Percentiles rank a stretch among this genome's conserved stretches.
Conservation (phyloP, 2,888 invertebrate species). For the Dynastes tityus region DNA sequence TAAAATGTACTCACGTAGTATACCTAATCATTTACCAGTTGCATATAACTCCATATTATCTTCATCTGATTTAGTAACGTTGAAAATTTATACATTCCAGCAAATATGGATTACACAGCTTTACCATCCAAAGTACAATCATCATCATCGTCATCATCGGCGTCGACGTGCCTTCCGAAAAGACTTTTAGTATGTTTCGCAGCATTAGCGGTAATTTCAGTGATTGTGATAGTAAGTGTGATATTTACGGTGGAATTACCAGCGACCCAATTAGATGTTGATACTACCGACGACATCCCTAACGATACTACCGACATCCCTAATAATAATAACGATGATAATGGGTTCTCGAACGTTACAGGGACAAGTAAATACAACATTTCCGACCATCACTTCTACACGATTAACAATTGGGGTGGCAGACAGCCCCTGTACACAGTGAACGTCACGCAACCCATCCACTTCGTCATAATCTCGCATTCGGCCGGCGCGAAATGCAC, state of each 20-base stretch:
- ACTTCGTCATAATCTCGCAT: slow-evolving; percentile 72
- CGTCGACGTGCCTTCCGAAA: slow-evolving; percentile 11
- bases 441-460: slow-evolving; percentile 67
- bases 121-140: not conserved
- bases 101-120: slow-evolving; percentile 41
- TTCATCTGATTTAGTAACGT: no score
- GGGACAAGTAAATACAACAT: slow-evolving; percentile 2
- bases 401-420: slow-evolving; percentile 66
- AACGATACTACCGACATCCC: not conserved
- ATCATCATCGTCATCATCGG: not conserved
- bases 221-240: slow-evolving; percentile 37
- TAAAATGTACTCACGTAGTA: no score
- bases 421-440: slow-evolving; percentile 72
- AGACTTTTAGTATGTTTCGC: slow-evolving; percentile 43
- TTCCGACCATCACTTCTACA: slow-evolving; percentile 37
- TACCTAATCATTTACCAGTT: no score
- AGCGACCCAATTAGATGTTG: not conserved
- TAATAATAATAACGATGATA: not conserved
- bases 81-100: slow-evolving; percentile 8
- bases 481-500: slow-evolving; percentile 71
- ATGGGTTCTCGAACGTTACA: not conserved
- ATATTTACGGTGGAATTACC: slow-evolving; percentile 21
- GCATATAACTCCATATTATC: no score
- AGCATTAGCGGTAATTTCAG: slow-evolving; percentile 9
- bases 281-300: not conserved